These are phyloP conservation scores for Acholoe squamosa DNA, from an alignment of 2,888 invertebrate species.

Conservation along the genomic window DNA sequence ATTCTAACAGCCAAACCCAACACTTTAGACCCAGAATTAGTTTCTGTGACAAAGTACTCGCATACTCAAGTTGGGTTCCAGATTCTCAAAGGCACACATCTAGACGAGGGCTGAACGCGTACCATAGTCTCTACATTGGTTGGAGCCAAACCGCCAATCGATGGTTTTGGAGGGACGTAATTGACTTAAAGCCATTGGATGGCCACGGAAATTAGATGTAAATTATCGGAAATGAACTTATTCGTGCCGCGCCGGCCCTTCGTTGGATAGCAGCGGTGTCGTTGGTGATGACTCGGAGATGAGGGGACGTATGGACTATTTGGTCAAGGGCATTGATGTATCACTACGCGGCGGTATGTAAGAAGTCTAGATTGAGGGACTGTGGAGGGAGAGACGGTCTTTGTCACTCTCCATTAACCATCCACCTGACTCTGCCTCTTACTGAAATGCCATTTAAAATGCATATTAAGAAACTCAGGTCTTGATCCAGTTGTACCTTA, in stretches of 20 bases:
- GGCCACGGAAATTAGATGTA: conserved; percentile 56
- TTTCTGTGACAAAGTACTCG: too few relatives aligned
- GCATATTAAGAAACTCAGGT: too few relatives aligned
- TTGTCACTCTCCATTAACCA: too few relatives aligned
- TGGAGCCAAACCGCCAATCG: conserved; percentile 18
- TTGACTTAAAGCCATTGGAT: conserved; percentile 53
- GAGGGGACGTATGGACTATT: background rate
- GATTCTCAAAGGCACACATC: too few relatives aligned
- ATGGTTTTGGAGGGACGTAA: conserved; percentile 24
- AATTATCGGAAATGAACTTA: conserved; percentile 63
- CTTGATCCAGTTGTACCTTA: too few relatives aligned
- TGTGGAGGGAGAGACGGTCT: too few relatives aligned
- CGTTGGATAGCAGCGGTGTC: background rate
- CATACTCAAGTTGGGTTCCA: too few relatives aligned
- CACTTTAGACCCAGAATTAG: too few relatives aligned
- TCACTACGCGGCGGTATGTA: background rate
- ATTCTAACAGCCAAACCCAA: too few relatives aligned
- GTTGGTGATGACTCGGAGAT: background rate
- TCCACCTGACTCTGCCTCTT: too few relatives aligned
- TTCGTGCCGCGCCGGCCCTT: conserved; percentile 27
- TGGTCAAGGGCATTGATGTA: background rate
- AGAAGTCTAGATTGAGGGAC: background rate
- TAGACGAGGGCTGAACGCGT: too few relatives aligned
- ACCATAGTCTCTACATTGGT: background rate
- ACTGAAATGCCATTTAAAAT: too few relatives aligned